Base-by-base conservation (phyloP, 1,140 invertebrate species). In the Asbolus verrucosus region DNA sequence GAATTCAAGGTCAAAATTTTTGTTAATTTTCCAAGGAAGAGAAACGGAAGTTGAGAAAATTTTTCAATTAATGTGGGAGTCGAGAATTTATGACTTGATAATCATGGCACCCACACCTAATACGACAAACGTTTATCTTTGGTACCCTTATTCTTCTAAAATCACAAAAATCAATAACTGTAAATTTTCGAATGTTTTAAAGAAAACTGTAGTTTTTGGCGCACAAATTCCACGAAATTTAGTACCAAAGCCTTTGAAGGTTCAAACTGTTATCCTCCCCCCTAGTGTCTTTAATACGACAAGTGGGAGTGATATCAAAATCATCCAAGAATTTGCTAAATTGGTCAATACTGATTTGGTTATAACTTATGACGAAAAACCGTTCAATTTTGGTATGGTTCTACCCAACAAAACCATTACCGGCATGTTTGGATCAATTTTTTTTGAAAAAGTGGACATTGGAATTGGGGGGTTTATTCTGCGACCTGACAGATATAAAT, bases 121-220 rank as follows among this genome's bases (percentile, higher is more conserved):
- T 30, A 30, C 27, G 27, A 30, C 27, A 30, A 30, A 30, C 4
- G 9, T 30, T 30, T 30, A 30, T 8, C 27, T 30, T 30, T 30
- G 27, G 27, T 30, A 30, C 27, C 27, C 27, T 30, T 30, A 30
- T 30, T 30, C 27, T 4, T 8, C 27, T 8, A 30, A 4, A 30
- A 4, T 30, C 27, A 30, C 4, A 30, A 30, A 30, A 4, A 30
- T 30, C 27, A 5, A 8, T 30, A 30, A 30, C 27, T 30, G 27
- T 33, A 60, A 59, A 27, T 15, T 71, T 1, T 21, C 66, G 13
- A 33, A 33, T 21, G 59, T 73, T 15, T 14, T n/a, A n/a, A n/a
- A n/a, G n/a, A n/a, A n/a, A n/a, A n/a, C 14, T 15, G 14, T 70
- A 8, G 27, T 46, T 8, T 9, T 67, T 16, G 62, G 30, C 1